Evolutionary conservation across 2,113 vertebrate species (phyloP).

Genomic region (Alethe castanea): DNA sequence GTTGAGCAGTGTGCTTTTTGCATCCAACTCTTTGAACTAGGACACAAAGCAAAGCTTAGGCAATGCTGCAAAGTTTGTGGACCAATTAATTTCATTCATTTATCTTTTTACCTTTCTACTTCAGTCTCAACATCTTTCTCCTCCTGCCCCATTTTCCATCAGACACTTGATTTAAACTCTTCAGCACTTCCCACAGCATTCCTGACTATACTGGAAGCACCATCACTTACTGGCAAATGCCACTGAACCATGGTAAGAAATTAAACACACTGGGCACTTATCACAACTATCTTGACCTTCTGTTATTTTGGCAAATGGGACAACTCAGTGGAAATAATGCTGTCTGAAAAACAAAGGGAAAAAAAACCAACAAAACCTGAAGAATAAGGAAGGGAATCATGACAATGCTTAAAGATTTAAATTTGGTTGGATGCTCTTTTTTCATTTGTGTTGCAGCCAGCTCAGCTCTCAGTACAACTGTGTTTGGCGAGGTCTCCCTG

Average conservation of each 20-base stretch:
- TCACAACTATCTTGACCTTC: background rate
- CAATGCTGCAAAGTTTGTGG: background rate
- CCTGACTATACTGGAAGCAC: background rate
- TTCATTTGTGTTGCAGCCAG: background rate
- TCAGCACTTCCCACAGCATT: background rate
- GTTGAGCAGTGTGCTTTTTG: background rate
- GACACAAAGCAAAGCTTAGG: background rate
- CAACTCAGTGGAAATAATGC: background rate
- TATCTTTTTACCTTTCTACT: background rate
- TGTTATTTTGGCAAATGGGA: background rate
- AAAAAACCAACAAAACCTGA: background rate
- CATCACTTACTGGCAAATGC: background rate
- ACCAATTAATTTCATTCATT: background rate
- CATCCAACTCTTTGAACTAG: background rate
- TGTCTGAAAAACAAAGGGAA: background rate
- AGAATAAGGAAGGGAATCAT: background rate
- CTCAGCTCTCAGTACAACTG: conserved; percentile 13
- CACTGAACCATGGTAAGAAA: background rate
- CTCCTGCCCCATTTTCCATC: background rate
- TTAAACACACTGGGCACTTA: fast-evolving
- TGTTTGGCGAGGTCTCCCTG: background rate
- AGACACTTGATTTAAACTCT: background rate
- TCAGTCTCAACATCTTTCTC: background rate
- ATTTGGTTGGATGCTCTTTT: background rate
- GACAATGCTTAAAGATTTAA: background rate